A percentile compares a stretch with the other conserved stretches of the same genome.
phyloP scores from a whole-genome alignment of 2,797 vertebrate genomes.

The Adelosebastes latens region DNA sequence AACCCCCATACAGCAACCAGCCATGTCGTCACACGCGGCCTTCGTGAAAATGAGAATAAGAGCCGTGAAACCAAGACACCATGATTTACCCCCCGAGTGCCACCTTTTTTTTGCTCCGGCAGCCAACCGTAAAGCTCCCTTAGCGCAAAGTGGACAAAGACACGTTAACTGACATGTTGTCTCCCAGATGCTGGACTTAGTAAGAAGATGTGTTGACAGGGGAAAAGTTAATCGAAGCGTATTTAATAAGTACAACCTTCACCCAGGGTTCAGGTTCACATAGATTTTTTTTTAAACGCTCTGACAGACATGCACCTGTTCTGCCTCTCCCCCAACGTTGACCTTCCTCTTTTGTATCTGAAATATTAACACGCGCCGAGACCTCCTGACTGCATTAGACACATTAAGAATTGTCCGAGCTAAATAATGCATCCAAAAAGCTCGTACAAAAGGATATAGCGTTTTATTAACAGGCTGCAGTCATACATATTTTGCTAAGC shows the following conservation, averaged over 20 bases:
- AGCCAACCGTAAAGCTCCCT: constrained; percentile 43
- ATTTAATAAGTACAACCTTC: constrained; percentile 62
- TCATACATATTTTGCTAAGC: constrained; percentile 68
- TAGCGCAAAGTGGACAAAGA: constrained; percentile 31
- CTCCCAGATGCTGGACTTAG: neutral
- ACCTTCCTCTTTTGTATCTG: constrained; percentile 46
- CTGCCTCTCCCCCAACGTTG: constrained; percentile 21
- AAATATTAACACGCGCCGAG: constrained; percentile 73
- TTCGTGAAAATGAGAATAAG: constrained; percentile 56
- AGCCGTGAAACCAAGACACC: constrained; percentile 34
- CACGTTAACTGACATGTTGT: neutral
- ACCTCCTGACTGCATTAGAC: constrained; percentile 63
- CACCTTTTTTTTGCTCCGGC: constrained; percentile 31
- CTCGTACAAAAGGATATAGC: constrained; percentile 45
- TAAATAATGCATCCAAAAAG: constrained; percentile 74
- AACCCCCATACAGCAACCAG: constrained; percentile 33
- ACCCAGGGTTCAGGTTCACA: constrained; percentile 49
- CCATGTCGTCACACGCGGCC: constrained; percentile 48
- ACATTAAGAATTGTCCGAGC: constrained; percentile 65
- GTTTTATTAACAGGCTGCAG: constrained; percentile 73
- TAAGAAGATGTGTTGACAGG: constrained; percentile 10
- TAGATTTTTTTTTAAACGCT: constrained; percentile 35
- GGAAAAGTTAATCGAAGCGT: constrained; percentile 41
- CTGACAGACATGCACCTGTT: constrained; percentile 53
- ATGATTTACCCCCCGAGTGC: constrained; percentile 52